Conservation (phyloP, 37 sponge, comb jelly and placozoan species). For the Corticium candelabrum region DNA sequence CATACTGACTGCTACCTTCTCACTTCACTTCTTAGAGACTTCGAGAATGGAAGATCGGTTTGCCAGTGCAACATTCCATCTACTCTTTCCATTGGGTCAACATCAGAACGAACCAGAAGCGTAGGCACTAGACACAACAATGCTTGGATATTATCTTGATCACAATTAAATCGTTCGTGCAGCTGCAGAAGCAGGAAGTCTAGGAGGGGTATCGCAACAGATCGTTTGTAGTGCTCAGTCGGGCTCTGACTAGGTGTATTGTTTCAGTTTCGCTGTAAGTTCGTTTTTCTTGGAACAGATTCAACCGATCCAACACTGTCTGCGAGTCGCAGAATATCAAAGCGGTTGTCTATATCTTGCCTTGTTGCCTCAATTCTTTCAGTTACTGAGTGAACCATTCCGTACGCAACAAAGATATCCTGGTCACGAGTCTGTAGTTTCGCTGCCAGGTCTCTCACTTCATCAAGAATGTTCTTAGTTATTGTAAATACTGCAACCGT, state of each 20-base stretch:
- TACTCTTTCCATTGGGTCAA: too few species aligned
- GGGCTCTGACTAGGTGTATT: slow-evolving; percentile 17
- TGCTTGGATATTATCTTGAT: too few species aligned
- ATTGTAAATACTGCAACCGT: slow-evolving; percentile 22
- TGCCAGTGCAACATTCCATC: slow-evolving; percentile 12
- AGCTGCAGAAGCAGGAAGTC: slow-evolving; percentile 25
- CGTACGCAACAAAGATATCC: slow-evolving; percentile 24
- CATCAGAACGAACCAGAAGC: not conserved
- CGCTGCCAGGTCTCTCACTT: slow-evolving; percentile 27
- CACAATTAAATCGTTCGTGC: slow-evolving; percentile 24
- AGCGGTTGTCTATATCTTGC: slow-evolving; percentile 17
- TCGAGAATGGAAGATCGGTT: slow-evolving; percentile 23
- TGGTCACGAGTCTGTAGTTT: slow-evolving; percentile 36
- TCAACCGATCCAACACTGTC: slow-evolving; percentile 18
- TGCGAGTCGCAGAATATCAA: slow-evolving; percentile 24
- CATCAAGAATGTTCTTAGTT: slow-evolving; percentile 27
- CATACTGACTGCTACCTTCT: slow-evolving; percentile 23
- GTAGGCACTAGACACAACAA: slow-evolving; percentile 12
- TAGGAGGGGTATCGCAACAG: slow-evolving; percentile 30
- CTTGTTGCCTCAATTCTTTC: slow-evolving; percentile 28
- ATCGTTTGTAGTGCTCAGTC: slow-evolving; percentile 28
- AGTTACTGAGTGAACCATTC: too few species aligned
- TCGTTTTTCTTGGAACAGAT: slow-evolving; percentile 24
- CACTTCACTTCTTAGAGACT: slow-evolving; percentile 27
- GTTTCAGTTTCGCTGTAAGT: slow-evolving; percentile 17